Base-by-base conservation (phyloP, 2,113 vertebrate species). In the Empidonax traillii region DNA sequence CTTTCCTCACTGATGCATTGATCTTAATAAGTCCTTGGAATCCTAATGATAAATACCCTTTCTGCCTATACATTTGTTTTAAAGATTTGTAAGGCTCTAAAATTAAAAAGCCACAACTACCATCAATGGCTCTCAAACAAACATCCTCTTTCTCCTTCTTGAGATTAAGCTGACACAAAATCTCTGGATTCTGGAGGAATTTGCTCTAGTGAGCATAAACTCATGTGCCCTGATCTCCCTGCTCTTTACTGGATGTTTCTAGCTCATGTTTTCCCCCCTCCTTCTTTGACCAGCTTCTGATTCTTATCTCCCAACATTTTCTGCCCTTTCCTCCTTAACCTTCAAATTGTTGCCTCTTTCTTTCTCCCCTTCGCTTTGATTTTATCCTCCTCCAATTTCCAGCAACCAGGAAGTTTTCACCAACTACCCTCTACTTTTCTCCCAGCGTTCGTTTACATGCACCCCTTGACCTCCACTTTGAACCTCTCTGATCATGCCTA, bases 191-290 rank as follows among this genome's bases (percentile, higher is more conserved):
- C 24, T 44, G 13, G 3, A 71, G 27, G 13, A 56, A 59, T 44
- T 72, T 14, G 24, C n/a, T 49, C 17, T 52, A 83, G 2, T 30
- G 49, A 75, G 20, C 17, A 56, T 9, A 58, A 62, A 46, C 3
- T 5, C 3, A 1, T 37, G 68, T 30, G 49, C 31, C 9, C 19
- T 1, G 1, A 27, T 16, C 6, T 1, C 7, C 8, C 1, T 6
- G 11, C 30, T 46, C 6, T 80, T 89, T 68, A 33, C 33, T 53
- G 65, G 3, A 18, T 56, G 30, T 18, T 27, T 76, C n/a, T 62
- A 71, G 13, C 15, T 73, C 6, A 47, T 9, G 4, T n/a, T 56
- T 53, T n/a, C 8, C 5, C 5, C 22, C 8, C 8, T 33, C 1
- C n/a, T 56, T 73, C 35, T 75, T 41, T 71, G 51, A 51, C 9